These are phyloP conservation scores for Zelostemma sp. DNA, from an alignment of 1,140 invertebrate species.

Conservation along the genomic window DNA sequence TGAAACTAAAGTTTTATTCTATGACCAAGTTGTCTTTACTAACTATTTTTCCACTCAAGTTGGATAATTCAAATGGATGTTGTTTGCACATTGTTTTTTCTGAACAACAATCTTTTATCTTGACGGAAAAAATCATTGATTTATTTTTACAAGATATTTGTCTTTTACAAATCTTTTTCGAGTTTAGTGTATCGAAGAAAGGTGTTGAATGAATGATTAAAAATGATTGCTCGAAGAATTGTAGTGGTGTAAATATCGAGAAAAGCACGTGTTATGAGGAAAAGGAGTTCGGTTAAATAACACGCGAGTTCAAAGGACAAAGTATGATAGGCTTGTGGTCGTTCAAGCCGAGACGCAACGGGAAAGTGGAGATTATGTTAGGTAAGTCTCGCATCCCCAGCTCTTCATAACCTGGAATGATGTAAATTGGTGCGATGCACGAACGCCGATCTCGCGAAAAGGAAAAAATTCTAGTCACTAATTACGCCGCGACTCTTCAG, in stretches of 20 bases:
- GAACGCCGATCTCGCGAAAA: slow-evolving; percentile 18
- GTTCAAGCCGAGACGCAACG: slow-evolving; percentile 69
- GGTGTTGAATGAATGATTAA: background rate
- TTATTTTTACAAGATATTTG: too few species aligned
- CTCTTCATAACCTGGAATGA: slow-evolving; percentile 11
- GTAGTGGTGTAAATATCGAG: background rate
- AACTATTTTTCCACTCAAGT: too few species aligned
- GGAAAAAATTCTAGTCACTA: slow-evolving; percentile 41
- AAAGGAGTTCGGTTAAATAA: slow-evolving; percentile 15
- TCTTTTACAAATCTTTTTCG: too few species aligned
- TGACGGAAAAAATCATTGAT: too few species aligned
- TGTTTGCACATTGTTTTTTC: too few species aligned
- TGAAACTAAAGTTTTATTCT: background rate
- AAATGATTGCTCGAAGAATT: background rate
- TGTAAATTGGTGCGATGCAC: slow-evolving; percentile 34
- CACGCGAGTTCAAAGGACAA: slow-evolving; percentile 34
- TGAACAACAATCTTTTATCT: too few species aligned
- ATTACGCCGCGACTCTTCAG: slow-evolving; percentile 32
- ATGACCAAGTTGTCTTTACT: background rate
- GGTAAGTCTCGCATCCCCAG: slow-evolving; percentile 60
- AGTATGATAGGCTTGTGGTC: slow-evolving; percentile 71
- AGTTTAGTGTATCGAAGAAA: too few species aligned
- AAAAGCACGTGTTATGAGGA: background rate
- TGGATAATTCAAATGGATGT: too few species aligned
- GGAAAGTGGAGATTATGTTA: slow-evolving; percentile 71